Evolutionary conservation across 2,888 invertebrate species (phyloP).

Genomic region (Eledone cirrhosa): DNA sequence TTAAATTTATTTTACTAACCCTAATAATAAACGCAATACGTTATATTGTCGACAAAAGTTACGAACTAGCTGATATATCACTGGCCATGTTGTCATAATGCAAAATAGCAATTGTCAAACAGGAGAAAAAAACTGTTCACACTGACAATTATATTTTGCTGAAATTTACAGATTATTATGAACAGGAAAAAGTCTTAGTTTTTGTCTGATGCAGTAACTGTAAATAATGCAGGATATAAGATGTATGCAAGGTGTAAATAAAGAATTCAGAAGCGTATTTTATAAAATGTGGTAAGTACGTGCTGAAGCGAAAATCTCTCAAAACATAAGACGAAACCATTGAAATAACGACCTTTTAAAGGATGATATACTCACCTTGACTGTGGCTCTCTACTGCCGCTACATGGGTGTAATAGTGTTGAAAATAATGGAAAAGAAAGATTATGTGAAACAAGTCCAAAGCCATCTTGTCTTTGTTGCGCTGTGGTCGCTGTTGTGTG

Average conservation of each 20-base stretch:
- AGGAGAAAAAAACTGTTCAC: too few relatives aligned
- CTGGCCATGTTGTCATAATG: too few relatives aligned
- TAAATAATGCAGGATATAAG: too few relatives aligned
- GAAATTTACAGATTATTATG: neutral
- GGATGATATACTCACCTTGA: constrained; percentile 58
- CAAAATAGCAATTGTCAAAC: too few relatives aligned
- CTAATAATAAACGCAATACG: too few relatives aligned
- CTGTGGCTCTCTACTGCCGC: constrained; percentile 62
- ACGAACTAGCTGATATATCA: too few relatives aligned
- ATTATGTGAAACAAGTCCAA: constrained; percentile 60
- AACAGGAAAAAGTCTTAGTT: neutral
- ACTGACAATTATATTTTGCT: too few relatives aligned
- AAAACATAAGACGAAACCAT: too few relatives aligned
- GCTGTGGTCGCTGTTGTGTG: constrained; percentile 9
- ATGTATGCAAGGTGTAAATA: neutral
- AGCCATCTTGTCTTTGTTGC: constrained; percentile 53
- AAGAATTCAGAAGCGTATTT: too few relatives aligned
- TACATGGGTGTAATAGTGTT: constrained; percentile 43
- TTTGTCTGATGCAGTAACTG: neutral
- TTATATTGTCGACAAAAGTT: too few relatives aligned
- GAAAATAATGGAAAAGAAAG: constrained; percentile 61
- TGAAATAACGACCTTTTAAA: too few relatives aligned
- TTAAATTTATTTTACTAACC: too few relatives aligned
- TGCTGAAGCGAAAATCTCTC: neutral
- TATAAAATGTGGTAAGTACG: neutral